phyloP scores from a whole-genome alignment of 2,888 invertebrate species.

The Corythucha ciliata region DNA sequence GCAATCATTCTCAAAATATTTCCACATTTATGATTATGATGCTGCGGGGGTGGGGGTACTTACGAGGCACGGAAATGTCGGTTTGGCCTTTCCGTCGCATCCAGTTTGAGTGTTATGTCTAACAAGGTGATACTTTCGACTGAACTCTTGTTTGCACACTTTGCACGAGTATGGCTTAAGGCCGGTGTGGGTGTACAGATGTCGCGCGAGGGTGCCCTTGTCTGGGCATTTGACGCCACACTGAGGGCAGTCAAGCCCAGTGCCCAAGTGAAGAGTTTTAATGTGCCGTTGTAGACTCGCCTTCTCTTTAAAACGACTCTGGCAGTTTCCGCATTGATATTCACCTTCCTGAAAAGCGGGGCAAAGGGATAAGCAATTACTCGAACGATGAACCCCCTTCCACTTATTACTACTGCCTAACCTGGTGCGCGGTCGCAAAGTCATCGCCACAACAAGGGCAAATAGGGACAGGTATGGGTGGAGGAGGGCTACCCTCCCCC shows the following conservation, averaged over 20 bases:
- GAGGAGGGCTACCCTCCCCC: no score
- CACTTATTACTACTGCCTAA: constrained; percentile 35
- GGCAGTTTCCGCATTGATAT: constrained; percentile 52
- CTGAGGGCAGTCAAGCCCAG: constrained; percentile 53
- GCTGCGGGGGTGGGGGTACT: constrained; percentile 25
- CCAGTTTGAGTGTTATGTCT: constrained; percentile 59
- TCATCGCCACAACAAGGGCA: constrained; percentile 53
- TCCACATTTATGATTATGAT: not conserved
- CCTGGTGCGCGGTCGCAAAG: constrained; percentile 47
- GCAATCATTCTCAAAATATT: not conserved
- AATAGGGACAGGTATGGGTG: no score
- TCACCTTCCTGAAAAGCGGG: constrained; percentile 44
- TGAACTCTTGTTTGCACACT: constrained; percentile 61
- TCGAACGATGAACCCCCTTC: not conserved
- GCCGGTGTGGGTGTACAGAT: constrained; percentile 56
- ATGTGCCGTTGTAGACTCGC: constrained; percentile 57
- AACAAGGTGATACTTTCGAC: constrained; percentile 63
- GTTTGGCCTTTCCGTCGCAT: constrained; percentile 52
- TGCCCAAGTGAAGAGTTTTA: constrained; percentile 56
- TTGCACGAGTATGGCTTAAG: constrained; percentile 54
- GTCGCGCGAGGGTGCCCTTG: constrained; percentile 52
- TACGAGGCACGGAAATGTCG: constrained; percentile 51
- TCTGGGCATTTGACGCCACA: constrained; percentile 59
- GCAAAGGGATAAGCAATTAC: constrained; percentile 8
- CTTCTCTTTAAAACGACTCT: constrained; percentile 61